Evolutionary conservation across 2,888 invertebrate species (phyloP).

Genomic region (Drosophila falleni): DNA sequence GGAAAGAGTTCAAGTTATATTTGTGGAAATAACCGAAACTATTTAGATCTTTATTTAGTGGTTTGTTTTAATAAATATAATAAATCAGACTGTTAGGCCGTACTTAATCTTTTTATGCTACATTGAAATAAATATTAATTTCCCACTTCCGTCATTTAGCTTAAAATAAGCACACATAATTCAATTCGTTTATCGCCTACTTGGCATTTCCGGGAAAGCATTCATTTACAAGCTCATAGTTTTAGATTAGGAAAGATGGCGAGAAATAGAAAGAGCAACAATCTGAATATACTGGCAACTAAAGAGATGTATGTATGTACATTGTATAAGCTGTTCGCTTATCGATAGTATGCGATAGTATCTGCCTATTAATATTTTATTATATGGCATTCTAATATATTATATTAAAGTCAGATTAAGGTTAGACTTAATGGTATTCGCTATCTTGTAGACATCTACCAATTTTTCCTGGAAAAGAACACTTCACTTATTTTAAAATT

Average conservation of each 20-base stretch:
- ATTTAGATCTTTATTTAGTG: background rate
- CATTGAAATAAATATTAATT: slow-evolving; percentile 6
- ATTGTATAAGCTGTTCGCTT: background rate
- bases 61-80: background rate
- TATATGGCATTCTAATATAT: too few relatives aligned
- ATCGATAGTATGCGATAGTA: background rate
- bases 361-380: too few relatives aligned
- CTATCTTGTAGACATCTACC: background rate
- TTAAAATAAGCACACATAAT: slow-evolving; percentile 12
- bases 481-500: too few relatives aligned
- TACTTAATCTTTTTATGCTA: slow-evolving; percentile 8
- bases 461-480: too few relatives aligned
- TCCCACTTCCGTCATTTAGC: slow-evolving; percentile 12
- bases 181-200: slow-evolving; percentile 19
- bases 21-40: background rate
- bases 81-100: background rate
- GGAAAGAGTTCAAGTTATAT: background rate
- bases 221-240: slow-evolving; percentile 2
- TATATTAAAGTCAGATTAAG: too few relatives aligned
- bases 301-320: background rate
- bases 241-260: background rate
- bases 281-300: background rate
- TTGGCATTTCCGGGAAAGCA: slow-evolving; percentile 20
- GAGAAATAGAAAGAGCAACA: background rate
- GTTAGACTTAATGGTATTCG: background rate